Base-by-base conservation (phyloP, 2,113 vertebrate species). In the Anhinga rufa region DNA sequence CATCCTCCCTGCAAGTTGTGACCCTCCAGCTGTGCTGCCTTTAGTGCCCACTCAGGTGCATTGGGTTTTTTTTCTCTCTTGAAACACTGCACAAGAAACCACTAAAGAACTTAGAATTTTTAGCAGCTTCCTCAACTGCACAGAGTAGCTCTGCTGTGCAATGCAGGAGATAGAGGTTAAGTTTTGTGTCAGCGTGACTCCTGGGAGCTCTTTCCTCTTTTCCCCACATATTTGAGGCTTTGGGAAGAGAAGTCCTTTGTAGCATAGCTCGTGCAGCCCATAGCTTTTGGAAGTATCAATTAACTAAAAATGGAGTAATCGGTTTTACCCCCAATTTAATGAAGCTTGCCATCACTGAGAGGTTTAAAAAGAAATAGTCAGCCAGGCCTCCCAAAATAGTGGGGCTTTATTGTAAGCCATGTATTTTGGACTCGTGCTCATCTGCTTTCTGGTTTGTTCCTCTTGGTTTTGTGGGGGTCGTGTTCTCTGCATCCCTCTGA, bases 151-250 rank as follows among this genome's bases (percentile, higher is more conserved):
- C 48, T 86, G 71, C 42, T 71, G 42, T 71, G 88, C 34, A 34
- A 2, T 1, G 11, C 12, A 17, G 74, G 54, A 60, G 22, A 26
- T 46, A 9, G 34, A 55, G 24, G 32, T 54, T 24, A 31, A n/a
- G 25, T 91, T 57, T 64, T 72, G 34, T 28, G 38, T 25, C 3
- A 4, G 7, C 38, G 65, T 61, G n/a, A 26, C 60, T 65, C 60
- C 38, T n/a, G 55, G 51, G 36, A 90, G 28, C 16, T 40, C 9
- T 58, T 77, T 60, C n/a, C 21, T 83, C 54, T 72, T 64, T 64
- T 36, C 22, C 24, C 25, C 40, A 26, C 0, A 0, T 11, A 11
- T 1, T 2, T 46, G 64, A 64, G 71, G 62, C 22, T 32, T 38
- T 49, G 82, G 54, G 22, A 58, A 44, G 36, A 14, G 54, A 38